Conservation (phyloP, 2,113 vertebrate species). For the Alethe castanea region DNA sequence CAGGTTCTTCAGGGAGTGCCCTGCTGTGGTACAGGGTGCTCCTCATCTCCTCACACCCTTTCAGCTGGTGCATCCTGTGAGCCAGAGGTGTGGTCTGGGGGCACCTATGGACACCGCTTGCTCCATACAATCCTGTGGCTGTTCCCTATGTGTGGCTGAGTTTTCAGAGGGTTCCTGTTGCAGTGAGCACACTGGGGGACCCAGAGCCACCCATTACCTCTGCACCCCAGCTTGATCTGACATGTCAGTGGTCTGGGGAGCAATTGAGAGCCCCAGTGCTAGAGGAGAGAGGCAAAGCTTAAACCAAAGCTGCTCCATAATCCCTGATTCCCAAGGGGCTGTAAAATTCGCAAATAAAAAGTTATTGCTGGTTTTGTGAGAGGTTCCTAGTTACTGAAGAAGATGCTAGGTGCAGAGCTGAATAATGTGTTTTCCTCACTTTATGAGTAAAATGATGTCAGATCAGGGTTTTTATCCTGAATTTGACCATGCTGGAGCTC, state of each 20-base stretch:
- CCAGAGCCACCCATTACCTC: background rate
- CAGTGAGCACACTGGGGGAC: background rate
- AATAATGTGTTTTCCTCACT: background rate
- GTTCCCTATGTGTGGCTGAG: background rate
- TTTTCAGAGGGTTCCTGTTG: background rate
- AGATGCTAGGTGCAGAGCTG: background rate
- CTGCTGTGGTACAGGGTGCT: background rate
- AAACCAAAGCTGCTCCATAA: background rate
- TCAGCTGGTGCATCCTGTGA: background rate
- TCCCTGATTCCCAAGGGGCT: background rate
- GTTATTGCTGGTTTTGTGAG: background rate
- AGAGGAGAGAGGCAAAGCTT: background rate
- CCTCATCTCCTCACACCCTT: background rate
- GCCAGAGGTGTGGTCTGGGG: fast-evolving
- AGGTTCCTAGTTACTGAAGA: background rate
- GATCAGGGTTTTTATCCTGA: background rate
- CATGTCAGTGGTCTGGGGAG: fast-evolving
- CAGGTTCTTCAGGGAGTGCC: background rate
- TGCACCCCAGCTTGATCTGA: background rate
- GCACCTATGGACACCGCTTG: fast-evolving
- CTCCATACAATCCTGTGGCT: background rate
- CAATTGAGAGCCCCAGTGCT: background rate
- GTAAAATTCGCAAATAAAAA: background rate
- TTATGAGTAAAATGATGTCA: background rate
- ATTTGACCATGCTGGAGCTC: background rate